These are phyloP conservation scores for Apteryx owenii DNA, from an alignment of 2,113 vertebrate genomes.

Conservation along the genomic window DNA sequence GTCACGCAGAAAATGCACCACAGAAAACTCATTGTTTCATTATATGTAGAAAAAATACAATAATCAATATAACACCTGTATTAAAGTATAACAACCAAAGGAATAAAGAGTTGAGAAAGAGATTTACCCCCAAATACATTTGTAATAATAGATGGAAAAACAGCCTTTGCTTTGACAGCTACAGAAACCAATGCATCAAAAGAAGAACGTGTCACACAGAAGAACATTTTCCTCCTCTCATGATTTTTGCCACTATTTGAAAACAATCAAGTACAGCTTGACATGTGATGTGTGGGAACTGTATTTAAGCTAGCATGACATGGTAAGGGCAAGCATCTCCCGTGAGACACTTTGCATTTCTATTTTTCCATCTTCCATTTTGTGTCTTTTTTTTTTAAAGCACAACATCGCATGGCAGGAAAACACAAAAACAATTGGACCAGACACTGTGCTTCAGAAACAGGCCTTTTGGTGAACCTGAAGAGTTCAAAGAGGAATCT, in stretches of 20 bases:
- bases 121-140: constrained; percentile 23
- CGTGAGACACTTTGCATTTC: constrained; percentile 15
- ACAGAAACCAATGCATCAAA: constrained; percentile 47
- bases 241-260: constrained; percentile 61
- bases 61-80: not conserved
- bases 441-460: not conserved
- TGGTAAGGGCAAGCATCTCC: constrained; percentile 26
- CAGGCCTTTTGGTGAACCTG: not conserved
- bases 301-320: constrained; percentile 57
- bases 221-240: constrained; percentile 31
- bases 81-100: constrained; percentile 40
- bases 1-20: not conserved
- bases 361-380: constrained; percentile 27
- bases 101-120: not conserved
- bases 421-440: not conserved
- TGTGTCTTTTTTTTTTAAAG: constrained; percentile 5
- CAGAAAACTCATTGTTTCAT: not conserved
- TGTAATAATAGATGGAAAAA: constrained; percentile 28
- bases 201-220: constrained; percentile 39
- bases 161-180: constrained; percentile 48
- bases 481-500: not conserved
- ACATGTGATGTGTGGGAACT: constrained; percentile 44
- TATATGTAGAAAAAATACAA: constrained; percentile 29
- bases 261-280: constrained; percentile 54
- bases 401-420: not conserved